These are phyloP conservation scores for Rugalucina vietnamica DNA, from an alignment of 2,888 invertebrate species.

Conservation along the genomic window DNA sequence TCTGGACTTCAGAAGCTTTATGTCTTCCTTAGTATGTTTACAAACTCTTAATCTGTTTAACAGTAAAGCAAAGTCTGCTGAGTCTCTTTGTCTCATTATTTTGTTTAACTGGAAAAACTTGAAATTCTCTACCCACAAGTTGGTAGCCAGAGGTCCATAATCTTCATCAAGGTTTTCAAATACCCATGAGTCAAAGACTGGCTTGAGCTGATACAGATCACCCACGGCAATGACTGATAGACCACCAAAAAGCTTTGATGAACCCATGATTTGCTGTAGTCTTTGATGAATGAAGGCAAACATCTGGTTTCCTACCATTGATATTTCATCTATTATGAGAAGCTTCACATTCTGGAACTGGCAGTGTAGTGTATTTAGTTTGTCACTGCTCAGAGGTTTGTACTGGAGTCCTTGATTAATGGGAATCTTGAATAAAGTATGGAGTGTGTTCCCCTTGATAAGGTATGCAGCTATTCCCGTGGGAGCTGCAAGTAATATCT, in stretches of 20 bases:
- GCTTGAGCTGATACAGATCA: constrained; percentile 56
- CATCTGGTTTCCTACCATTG: constrained; percentile 57
- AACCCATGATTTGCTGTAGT: constrained; percentile 44
- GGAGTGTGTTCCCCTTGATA: constrained; percentile 28
- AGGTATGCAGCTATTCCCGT: constrained; percentile 35
- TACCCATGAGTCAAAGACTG: constrained; percentile 54
- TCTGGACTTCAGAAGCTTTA: constrained; percentile 12
- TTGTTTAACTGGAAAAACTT: constrained; percentile 41
- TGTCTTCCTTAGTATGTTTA: constrained; percentile 13
- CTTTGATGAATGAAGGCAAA: constrained; percentile 46
- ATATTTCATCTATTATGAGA: constrained; percentile 62
- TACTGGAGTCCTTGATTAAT: constrained; percentile 36
- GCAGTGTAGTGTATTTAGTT: constrained; percentile 30
- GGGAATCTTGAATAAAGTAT: constrained; percentile 27
- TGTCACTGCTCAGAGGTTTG: constrained; percentile 20
- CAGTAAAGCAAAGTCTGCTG: constrained; percentile 47
- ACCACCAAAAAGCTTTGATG: constrained; percentile 45
- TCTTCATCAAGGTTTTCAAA: constrained; percentile 14
- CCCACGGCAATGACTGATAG: constrained; percentile 49
- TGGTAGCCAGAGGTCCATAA: constrained; percentile 34
- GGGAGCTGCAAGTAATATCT: constrained; percentile 22
- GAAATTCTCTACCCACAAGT: constrained; percentile 51
- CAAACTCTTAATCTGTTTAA: constrained; percentile 15
- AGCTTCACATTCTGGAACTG: constrained; percentile 21
- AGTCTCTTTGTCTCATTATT: constrained; percentile 54